Evolutionary conservation across 2,113 vertebrate genomes (phyloP), one percentile per base, ranked within the genome.

Genomic region (Callospermophilus lateralis): DNA sequence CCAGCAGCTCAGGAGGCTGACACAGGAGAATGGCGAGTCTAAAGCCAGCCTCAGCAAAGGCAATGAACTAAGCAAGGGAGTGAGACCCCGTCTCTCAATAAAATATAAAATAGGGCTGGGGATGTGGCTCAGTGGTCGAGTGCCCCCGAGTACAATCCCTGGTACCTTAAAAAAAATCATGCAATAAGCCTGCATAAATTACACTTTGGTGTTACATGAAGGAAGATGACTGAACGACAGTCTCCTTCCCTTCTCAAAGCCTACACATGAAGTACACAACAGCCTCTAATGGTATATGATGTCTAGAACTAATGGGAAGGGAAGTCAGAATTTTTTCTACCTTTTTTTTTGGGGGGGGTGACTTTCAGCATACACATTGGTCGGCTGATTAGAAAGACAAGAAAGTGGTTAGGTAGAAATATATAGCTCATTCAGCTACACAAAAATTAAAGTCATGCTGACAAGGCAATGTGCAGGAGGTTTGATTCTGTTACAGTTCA

Each of bases 311-410:
- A 93, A 90, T 1, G 5, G 61, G 58, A 92, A 90, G n/a, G 32
- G 42, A 94, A 90, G 37, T 67, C 81, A 77, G 42, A 90, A 53
- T 4, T 37, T 78, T 78, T 83, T 20, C 26, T 84, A 8, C 34
- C 34, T 68, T 90, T 58, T 22, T 58, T 58, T 58, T 2, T 8
- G 20, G 55, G 55, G 19, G 20, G 55, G 20, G 55, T 45, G 8
- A 32, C 45, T 53, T 90, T 48, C 72, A 92, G 87, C 39, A 96
- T 16, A 74, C 58, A 83, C 13, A 86, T 42, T 45, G 22, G 72
- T 96, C 20, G 90, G 48, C 77, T 94, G 53, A 78, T 86, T 48
- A 90, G 53, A 97, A 97, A 94, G 30, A 58, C 63, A 81, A 90
- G 90, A 81, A 90, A 84, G 81, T 26, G 32, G 55, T 8, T 32